phyloP scores from a whole-genome alignment of 2,797 vertebrate genomes.

The Sebastes kiyomatsui region DNA sequence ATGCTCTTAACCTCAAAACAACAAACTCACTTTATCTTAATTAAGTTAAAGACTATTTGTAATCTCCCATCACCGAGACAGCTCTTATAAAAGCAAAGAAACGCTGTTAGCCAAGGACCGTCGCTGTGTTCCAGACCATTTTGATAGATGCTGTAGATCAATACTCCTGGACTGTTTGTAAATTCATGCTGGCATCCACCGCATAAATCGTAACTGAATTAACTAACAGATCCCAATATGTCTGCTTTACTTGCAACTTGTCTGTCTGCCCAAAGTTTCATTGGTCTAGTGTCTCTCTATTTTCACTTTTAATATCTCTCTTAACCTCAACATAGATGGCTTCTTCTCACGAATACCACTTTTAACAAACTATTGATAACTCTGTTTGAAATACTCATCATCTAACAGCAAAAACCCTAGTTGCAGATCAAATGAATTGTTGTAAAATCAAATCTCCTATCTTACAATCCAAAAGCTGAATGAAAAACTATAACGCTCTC shows the following conservation, averaged over 20 bases:
- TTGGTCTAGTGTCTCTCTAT: background rate
- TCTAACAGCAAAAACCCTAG: background rate
- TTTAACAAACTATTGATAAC: background rate
- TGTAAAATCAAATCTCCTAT: background rate
- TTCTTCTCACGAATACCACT: background rate
- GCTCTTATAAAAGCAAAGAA: conserved; percentile 13
- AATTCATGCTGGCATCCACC: background rate
- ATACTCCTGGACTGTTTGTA: background rate
- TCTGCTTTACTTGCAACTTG: background rate
- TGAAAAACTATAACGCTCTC: background rate
- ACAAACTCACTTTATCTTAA: background rate
- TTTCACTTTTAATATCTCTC: background rate
- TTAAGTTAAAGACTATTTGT: background rate
- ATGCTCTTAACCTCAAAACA: background rate
- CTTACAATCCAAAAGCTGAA: background rate
- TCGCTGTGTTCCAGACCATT: background rate
- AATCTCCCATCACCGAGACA: background rate
- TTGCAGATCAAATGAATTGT: background rate
- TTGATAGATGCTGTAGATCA: conserved; percentile 16
- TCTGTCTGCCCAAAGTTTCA: background rate
- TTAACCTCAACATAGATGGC: background rate
- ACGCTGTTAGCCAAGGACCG: background rate
- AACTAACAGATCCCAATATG: background rate
- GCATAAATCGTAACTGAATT: background rate
- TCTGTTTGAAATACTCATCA: background rate